These are phyloP conservation scores for Lipophrys pholis DNA, from an alignment of 2,113 vertebrate species.

Conservation along the genomic window DNA sequence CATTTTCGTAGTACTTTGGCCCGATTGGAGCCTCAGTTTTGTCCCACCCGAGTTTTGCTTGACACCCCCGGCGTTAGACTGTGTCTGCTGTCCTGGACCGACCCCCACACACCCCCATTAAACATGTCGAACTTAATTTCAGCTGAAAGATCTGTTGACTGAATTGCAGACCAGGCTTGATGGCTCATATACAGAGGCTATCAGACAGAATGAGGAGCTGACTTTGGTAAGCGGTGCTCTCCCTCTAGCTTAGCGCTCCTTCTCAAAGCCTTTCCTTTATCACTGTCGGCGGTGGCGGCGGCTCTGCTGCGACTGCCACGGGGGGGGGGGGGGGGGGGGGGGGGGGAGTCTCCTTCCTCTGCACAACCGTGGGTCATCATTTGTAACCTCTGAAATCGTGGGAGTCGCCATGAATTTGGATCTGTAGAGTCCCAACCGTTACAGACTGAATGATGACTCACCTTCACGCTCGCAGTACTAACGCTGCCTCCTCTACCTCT, in stretches of 20 bases:
- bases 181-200: conserved; percentile 98
- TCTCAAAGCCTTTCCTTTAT: conserved; percentile 25
- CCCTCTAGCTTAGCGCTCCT: conserved; percentile 56
- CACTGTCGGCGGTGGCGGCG: conserved; percentile 12
- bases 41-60: no score
- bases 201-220: conserved; percentile 99
- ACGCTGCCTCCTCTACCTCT: conserved; percentile 25
- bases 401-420: neutral
- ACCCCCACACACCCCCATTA: conserved; percentile 51
- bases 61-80: conserved; percentile 3
- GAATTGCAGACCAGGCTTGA: conserved; percentile 99
- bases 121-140: conserved; percentile 94
- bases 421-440: neutral
- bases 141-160: conserved; percentile 99
- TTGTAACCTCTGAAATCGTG: conserved; percentile 22
- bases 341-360: conserved; percentile 18
- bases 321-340: neutral
- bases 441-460: conserved; percentile 54
- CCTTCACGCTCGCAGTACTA: conserved; percentile 12
- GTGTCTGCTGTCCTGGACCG: conserved; percentile 33
- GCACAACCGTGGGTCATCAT: conserved; percentile 47
- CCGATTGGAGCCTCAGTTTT: no score
- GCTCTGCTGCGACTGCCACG: conserved; percentile 19
- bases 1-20: no score
- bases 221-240: conserved; percentile 92